phyloP scores from a whole-genome alignment of 2,797 vertebrate species.

The Melanotaenia boesemani region DNA sequence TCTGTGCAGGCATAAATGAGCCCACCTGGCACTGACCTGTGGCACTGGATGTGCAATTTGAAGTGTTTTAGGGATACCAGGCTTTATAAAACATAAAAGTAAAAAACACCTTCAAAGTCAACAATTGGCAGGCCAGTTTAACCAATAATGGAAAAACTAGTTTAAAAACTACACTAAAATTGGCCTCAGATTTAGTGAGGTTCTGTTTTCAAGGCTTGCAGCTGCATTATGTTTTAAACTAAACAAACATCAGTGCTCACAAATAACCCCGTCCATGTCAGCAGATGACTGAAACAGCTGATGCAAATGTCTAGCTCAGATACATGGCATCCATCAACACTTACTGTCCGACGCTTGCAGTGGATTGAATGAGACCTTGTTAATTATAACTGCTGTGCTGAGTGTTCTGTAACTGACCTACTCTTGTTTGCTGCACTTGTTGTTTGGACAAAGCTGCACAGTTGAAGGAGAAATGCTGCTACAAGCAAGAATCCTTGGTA shows the following conservation, averaged over 20 bases:
- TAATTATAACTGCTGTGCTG: conserved; percentile 17
- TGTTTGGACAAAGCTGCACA: background rate
- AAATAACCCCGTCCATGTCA: conserved; percentile 15
- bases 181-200: background rate
- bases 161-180: background rate
- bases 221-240: conserved; percentile 14
- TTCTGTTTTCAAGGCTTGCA: background rate
- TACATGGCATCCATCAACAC: conserved; percentile 35
- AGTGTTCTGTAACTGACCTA: conserved; percentile 15
- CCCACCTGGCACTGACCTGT: background rate
- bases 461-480: background rate
- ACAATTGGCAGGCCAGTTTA: background rate
- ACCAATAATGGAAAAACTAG: background rate
- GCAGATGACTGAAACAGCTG: conserved; percentile 21
- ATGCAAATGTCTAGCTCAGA: conserved; percentile 13
- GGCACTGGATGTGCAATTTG: background rate
- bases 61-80: background rate
- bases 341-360: conserved; percentile 13
- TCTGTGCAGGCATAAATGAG: background rate
- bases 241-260: conserved; percentile 11
- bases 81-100: background rate
- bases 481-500: background rate
- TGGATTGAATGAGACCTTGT: conserved; percentile 19
- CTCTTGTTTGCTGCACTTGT: background rate
- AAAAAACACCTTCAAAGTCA: background rate